Evolutionary conservation across 2,113 vertebrate species (phyloP).

Genomic region (Centropus unirufus): DNA sequence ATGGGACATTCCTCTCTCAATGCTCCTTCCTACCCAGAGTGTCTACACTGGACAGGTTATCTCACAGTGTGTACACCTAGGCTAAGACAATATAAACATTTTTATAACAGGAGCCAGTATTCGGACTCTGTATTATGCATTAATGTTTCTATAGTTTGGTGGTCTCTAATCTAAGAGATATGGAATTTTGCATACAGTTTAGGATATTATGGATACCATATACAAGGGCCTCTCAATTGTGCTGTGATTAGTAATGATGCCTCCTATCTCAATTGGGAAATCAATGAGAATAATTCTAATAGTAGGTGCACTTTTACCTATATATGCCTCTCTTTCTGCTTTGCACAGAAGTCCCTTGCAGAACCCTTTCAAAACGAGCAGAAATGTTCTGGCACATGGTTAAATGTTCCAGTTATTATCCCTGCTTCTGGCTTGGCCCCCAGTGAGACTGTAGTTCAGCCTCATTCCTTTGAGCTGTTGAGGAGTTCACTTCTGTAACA

Average conservation of each 20-base stretch:
- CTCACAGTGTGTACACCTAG: not conserved
- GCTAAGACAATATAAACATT: not conserved
- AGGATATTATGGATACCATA: not conserved
- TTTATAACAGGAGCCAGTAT: not conserved
- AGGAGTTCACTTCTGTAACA: not conserved
- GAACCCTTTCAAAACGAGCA: not conserved
- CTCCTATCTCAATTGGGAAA: not conserved
- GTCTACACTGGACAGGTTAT: not conserved
- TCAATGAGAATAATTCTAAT: not conserved
- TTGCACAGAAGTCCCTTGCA: not conserved
- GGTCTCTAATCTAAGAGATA: not conserved
- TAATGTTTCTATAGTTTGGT: not conserved
- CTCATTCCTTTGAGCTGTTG: not conserved
- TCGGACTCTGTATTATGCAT: not conserved
- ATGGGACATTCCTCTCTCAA: not conserved
- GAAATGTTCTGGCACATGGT: not conserved
- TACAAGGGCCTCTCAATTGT: not conserved
- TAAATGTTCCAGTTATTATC: not conserved
- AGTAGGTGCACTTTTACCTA: not conserved
- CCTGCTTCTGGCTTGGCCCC: not conserved
- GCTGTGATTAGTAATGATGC: not conserved
- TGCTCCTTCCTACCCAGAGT: fast-evolving
- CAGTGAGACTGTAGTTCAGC: not conserved
- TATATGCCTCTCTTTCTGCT: not conserved
- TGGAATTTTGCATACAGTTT: not conserved